Evolutionary conservation across 2,888 invertebrate genomes (phyloP), one percentile per base, ranked within the genome.

Genomic region (Chloroclystis v-ata): DNA sequence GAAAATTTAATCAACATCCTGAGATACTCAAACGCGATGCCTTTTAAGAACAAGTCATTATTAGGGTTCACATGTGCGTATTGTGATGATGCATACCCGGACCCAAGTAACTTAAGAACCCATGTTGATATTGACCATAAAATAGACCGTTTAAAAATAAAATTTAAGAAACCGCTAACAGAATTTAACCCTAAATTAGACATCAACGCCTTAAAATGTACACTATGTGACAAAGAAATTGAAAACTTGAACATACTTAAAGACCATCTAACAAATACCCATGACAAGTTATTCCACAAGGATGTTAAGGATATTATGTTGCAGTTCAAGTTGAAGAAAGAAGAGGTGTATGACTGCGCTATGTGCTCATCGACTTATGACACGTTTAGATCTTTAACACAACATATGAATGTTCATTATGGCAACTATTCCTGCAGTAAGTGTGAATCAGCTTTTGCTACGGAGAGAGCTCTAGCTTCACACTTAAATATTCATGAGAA

Each of bases 351-450:
- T 4, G 75, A 78, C 10, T 86, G 86, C 28, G 79, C 81, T 9
- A 54, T 79, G 0, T 85, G 85, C 6, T 76, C 76, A 0, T 75
- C 75, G 3, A 72, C 59, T 9, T 83, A 78, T 26, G 83, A 84
- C 42, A 85, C 85, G 0, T 85, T 84, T 38, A 82, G 82, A 0
- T 75, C 85, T 0, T 73, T 84, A 1, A 82, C 84, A 28, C 42
- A 78, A 0, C 85, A 85, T 49, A 85, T 85, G 85, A 84, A 84
- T 2, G 69, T 74, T 0, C 85, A 85, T 51, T 85, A 71, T 43
- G 69, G 78, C 24, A 85, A 84, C 12, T 82, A 78, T 12, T 73
- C 83, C 0, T 85, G 85, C 46, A 73, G 72, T 8, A 77, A 78
- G n/a, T 86, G 85, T 26, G 84, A 80, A 2, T 62, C 78, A 0